Base-by-base conservation (phyloP, 2,113 vertebrate species). In the Ranitomeya imitator region DNA sequence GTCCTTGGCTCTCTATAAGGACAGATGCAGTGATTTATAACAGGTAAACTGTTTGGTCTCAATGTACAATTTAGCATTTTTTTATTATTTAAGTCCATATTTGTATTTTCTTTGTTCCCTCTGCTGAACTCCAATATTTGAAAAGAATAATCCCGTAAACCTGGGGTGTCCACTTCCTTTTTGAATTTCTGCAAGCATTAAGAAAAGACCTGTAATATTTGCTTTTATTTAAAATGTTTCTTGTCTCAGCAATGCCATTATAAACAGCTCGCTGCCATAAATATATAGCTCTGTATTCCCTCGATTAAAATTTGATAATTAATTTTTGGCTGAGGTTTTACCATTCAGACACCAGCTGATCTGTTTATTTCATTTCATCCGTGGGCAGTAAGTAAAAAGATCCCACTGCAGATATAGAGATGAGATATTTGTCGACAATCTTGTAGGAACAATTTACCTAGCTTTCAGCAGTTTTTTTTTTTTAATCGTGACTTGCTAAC, bases 241-340 rank as follows among this genome's bases (percentile, higher is more conserved):
- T 76, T 18, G 37, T 21, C 16, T 21, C 9, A 14, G 73, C 37
- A 52, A 76, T 52, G 45, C 52, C 7, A 76, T 74, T 37, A 74
- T 37, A 76, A 76, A 76, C 16, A 19, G 9, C 37, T 52, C 10
- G 10, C 16, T 52, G 45, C 73, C 45, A 76, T 76, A 76, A 76
- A 76, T 52, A 52, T 76, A 76, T 52, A 51, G 37, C 45, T 52
- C 19, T 76, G 21, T 76, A 21, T 52, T 76, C 73, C 73, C 73
- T 76, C 8, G 45, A 52, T 76, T 76, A 21, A 76, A 76, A 76
- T 76, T 76, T 76, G 73, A 31, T 52, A 76, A 76, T 76, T 76
- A 76, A 76, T 76, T 76, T 76, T 76, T 76, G 45, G 73, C 73
- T 52, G 37, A 51, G 73, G 18, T 52, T 74, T 76, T 76, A 76